phyloP scores from a whole-genome alignment of 2,113 vertebrate species.

The Callaeas wilsoni region DNA sequence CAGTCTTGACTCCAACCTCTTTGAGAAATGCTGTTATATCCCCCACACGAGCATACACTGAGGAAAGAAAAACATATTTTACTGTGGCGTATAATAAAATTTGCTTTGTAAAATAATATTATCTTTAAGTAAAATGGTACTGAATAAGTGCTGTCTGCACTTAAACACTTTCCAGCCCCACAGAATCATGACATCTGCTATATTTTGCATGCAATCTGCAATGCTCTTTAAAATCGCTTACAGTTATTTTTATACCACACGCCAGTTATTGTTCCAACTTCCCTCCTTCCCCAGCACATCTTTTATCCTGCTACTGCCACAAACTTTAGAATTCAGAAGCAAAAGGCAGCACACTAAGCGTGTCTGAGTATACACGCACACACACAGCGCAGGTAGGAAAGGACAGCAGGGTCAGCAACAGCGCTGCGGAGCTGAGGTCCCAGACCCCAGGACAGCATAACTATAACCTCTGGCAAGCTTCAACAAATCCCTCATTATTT shows the following conservation, averaged over 20 bases:
- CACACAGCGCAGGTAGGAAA: not conserved
- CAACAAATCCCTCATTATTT: not conserved
- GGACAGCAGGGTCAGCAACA: not conserved
- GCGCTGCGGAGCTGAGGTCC: fast-evolving
- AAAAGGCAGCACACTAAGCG: not conserved
- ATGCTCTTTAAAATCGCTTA: not conserved
- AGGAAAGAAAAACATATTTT: not conserved
- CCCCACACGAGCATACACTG: not conserved
- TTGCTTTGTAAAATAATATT: not conserved
- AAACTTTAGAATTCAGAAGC: not conserved
- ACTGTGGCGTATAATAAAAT: not conserved
- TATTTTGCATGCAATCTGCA: not conserved
- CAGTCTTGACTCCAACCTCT: not conserved
- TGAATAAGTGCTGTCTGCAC: not conserved
- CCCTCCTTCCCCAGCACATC: not conserved
- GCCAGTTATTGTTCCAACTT: not conserved
- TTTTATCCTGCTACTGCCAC: not conserved
- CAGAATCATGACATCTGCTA: not conserved
- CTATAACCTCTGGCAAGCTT: not conserved
- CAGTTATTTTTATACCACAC: not conserved
- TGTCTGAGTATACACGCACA: fast-evolving
- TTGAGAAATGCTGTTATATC: not conserved
- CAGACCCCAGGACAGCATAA: not conserved
- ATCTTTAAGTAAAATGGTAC: not conserved
- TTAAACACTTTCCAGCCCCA: not conserved